Evolutionary conservation across 2,888 invertebrate species (phyloP).

Genomic region (Lycaena phlaeas): DNA sequence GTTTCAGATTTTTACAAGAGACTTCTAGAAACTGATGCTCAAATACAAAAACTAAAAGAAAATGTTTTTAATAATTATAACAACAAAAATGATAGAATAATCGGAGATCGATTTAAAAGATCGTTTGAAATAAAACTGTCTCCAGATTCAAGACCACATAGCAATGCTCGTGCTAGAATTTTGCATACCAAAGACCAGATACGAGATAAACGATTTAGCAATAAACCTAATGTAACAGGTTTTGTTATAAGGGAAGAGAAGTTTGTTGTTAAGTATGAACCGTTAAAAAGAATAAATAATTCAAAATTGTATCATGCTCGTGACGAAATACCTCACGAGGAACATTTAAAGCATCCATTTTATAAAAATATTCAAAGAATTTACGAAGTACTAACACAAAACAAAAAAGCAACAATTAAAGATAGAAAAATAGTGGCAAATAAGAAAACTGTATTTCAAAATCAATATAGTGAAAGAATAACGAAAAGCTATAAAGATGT

Average conservation of each 20-base stretch:
- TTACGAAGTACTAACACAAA: slow-evolving; percentile 28
- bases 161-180: background rate
- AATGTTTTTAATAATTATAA: slow-evolving; percentile 13
- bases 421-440: background rate
- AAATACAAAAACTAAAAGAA: slow-evolving; percentile 43
- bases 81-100: slow-evolving; percentile 13
- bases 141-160: background rate
- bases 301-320: slow-evolving; percentile 42
- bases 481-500: too few relatives aligned
- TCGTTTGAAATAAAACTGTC: slow-evolving; percentile 20
- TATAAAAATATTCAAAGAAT: slow-evolving; percentile 42
- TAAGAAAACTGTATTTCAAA: background rate
- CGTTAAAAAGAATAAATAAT: slow-evolving; percentile 25
- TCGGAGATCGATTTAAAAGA: slow-evolving; percentile 32
- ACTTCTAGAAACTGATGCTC: slow-evolving; percentile 43
- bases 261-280: slow-evolving; percentile 33
- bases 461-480: too few relatives aligned
- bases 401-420: background rate
- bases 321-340: slow-evolving; percentile 36
- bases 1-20: slow-evolving; percentile 52
- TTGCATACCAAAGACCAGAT: slow-evolving; percentile 10
- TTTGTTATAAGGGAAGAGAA: slow-evolving; percentile 39
- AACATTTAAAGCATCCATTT: slow-evolving; percentile 42
- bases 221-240: slow-evolving; percentile 24
- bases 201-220: slow-evolving; percentile 9